Percentiles rank a stretch among this genome's conserved stretches.
Conservation (phyloP, 2,888 invertebrate genomes). For the Drosophila ochracea region DNA sequence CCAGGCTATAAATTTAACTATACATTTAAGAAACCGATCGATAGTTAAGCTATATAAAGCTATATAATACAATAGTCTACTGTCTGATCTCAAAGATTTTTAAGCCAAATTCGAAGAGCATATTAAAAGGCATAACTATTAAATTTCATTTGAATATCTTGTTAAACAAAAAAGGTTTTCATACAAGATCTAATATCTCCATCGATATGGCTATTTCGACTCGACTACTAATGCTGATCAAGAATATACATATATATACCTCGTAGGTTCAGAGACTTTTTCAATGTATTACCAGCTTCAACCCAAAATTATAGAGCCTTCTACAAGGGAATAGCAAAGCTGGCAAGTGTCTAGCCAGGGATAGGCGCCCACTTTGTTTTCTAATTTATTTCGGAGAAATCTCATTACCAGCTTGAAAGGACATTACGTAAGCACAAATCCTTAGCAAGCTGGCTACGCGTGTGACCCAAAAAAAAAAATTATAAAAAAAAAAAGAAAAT, state of each 20-base stretch:
- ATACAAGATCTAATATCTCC: not conserved
- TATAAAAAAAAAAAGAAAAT: not conserved
- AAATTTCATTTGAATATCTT: not conserved
- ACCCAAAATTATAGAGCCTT: not conserved
- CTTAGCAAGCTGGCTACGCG: conserved; percentile 30
- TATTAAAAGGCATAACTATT: not conserved
- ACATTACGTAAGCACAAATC: conserved; percentile 50
- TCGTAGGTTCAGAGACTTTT: not conserved
- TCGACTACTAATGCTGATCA: not conserved
- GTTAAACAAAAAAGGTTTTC: not conserved
- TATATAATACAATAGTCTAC: not conserved
- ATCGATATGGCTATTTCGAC: not conserved
- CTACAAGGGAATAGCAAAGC: not conserved
- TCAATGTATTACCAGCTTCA: not conserved
- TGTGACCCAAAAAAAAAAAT: conserved; percentile 43
- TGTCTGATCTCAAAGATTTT: not conserved
- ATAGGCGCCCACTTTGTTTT: conserved; percentile 14
- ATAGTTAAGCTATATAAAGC: not conserved
- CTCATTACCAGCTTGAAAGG: conserved; percentile 42
- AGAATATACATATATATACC: not conserved
- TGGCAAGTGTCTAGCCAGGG: conserved; percentile 44
- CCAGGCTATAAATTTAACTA: not conserved
- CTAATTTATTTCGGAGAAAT: not conserved
- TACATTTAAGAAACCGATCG: not conserved
- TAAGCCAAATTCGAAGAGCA: not conserved